These are phyloP conservation scores for Gila robusta DNA, from an alignment of 2,797 vertebrate species.

Conservation along the genomic window DNA sequence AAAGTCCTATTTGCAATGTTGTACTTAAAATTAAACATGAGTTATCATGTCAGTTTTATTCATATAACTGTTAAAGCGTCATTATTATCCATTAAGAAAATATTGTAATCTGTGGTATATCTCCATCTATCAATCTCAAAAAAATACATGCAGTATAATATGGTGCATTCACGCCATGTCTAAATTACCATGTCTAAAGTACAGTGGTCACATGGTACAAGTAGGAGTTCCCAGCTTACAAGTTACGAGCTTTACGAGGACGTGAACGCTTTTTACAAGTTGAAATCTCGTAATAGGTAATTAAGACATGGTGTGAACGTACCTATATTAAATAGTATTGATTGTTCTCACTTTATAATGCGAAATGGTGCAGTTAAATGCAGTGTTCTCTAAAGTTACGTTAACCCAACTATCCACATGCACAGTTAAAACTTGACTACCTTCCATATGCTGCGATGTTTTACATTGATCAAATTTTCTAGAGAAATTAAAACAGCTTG, in stretches of 20 bases:
- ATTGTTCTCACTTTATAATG: conserved; percentile 11
- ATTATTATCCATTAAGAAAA: not conserved
- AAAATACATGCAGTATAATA: conserved; percentile 22
- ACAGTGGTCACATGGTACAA: not conserved
- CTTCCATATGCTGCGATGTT: not conserved
- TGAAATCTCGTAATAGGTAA: not conserved
- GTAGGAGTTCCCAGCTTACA: not conserved
- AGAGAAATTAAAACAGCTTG: conserved; percentile 6
- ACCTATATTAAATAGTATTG: conserved; percentile 8
- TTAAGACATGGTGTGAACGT: not conserved
- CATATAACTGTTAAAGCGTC: not conserved
- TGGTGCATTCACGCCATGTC: not conserved
- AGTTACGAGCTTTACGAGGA: not conserved
- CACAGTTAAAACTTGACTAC: not conserved
- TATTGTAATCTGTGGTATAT: conserved; percentile 14
- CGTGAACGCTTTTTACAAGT: not conserved
- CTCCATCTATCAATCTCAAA: not conserved
- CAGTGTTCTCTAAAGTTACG: not conserved
- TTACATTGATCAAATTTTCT: conserved; percentile 12
- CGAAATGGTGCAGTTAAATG: not conserved
- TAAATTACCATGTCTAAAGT: not conserved
- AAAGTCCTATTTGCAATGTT: conserved; percentile 4
- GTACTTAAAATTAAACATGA: not conserved
- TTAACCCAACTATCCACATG: not conserved
- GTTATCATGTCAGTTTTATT: not conserved